phyloP scores from a whole-genome alignment of 92 coral and sea anemone species.

The Virgularia gustaviana region DNA sequence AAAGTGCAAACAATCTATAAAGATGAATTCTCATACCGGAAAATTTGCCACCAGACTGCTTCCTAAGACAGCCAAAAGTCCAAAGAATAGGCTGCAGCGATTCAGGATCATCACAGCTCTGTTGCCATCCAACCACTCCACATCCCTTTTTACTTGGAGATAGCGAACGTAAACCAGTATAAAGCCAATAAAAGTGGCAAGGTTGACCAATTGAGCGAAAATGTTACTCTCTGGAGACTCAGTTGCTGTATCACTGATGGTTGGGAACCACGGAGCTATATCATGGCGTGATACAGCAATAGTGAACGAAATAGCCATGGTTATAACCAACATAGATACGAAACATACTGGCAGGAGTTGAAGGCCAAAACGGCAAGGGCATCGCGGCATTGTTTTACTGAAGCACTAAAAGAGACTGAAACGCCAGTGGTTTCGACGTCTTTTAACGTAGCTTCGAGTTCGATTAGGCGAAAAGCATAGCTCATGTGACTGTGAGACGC shows the following conservation, averaged over 20 bases:
- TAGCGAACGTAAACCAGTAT: conserved; percentile 63
- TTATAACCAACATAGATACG: conserved; percentile 44
- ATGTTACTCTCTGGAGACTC: conserved; percentile 74
- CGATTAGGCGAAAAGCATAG: no score
- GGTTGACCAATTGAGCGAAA: conserved; percentile 69
- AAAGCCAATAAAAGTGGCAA: conserved; percentile 58
- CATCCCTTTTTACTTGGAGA: conserved; percentile 80
- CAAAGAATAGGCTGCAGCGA: conserved; percentile 58
- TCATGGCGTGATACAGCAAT: conserved; percentile 52
- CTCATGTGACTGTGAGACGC: no score
- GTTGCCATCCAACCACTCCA: conserved; percentile 76
- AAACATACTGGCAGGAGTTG: conserved; percentile 69
- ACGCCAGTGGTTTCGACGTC: no score
- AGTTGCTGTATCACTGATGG: conserved; percentile 60
- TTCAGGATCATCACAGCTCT: conserved; percentile 60
- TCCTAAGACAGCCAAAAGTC: conserved; percentile 64
- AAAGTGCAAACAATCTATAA: not conserved
- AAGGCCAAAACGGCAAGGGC: conserved; percentile 34
- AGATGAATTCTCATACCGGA: conserved; percentile 60
- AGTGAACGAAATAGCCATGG: conserved; percentile 61
- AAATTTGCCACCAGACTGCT: conserved; percentile 79
- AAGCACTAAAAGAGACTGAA: not conserved
- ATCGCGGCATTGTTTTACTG: not conserved
- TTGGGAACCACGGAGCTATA: conserved; percentile 72
- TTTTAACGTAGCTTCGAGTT: no score